These are phyloP conservation scores for Sebastes taczanowskii DNA, from an alignment of 2,797 vertebrate species.

Conservation along the genomic window DNA sequence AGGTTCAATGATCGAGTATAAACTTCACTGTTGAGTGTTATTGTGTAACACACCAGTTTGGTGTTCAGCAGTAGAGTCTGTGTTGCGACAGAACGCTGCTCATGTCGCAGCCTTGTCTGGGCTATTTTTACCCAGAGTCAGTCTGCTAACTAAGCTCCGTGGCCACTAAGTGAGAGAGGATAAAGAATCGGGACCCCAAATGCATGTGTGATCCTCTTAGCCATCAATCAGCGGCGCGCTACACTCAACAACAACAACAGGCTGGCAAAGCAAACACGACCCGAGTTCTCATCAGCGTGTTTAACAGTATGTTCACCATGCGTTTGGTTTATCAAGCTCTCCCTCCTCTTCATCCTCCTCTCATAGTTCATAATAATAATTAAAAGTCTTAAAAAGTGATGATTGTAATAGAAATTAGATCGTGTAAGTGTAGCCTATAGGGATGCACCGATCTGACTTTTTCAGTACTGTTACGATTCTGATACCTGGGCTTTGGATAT, in stretches of 20 bases:
- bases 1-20: neutral
- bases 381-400: neutral
- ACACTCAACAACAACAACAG: slow-evolving; percentile 24
- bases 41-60: neutral
- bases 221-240: slow-evolving; percentile 21
- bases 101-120: neutral
- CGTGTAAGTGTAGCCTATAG: neutral
- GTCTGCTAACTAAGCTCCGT: slow-evolving; percentile 33
- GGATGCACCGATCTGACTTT: no score
- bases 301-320: neutral
- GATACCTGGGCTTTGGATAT: no score
- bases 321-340: neutral
- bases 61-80: neutral
- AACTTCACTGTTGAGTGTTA: neutral
- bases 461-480: no score
- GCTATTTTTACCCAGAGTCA: slow-evolving; percentile 43
- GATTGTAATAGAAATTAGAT: neutral
- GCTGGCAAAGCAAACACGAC: neutral
- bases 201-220: slow-evolving; percentile 66
- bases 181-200: slow-evolving; percentile 53
- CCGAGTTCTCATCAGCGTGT: neutral
- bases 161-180: slow-evolving; percentile 41
- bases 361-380: neutral
- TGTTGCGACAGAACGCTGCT: neutral
- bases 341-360: neutral